Percentiles rank a stretch among this genome's conserved stretches.
Conservation (phyloP, 2,797 vertebrate species). For the Diplodus puntazzo region DNA sequence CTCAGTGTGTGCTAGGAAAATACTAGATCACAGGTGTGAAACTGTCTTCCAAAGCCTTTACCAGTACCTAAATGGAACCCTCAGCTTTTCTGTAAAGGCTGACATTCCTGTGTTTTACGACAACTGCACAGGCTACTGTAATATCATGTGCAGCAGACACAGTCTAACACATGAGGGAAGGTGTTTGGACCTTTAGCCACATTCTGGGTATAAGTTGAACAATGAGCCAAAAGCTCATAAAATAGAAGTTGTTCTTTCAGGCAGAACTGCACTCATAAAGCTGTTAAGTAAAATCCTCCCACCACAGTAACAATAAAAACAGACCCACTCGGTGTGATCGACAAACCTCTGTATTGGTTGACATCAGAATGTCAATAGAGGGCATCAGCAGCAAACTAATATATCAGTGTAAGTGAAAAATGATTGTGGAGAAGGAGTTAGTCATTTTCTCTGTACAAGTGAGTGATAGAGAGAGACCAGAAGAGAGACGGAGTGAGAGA, state of each 20-base stretch:
- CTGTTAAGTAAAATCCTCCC: slow-evolving; percentile 34
- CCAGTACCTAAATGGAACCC: background rate
- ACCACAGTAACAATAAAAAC: slow-evolving; percentile 34
- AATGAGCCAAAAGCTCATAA: slow-evolving; percentile 30
- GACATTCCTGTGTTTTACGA: background rate
- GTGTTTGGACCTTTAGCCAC: background rate
- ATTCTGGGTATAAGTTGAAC: slow-evolving; percentile 5
- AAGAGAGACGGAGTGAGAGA: slow-evolving; percentile 18
- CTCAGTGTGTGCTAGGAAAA: background rate
- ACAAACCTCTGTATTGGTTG: background rate
- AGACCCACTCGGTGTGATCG: background rate
- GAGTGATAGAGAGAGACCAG: slow-evolving; percentile 10
- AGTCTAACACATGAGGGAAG: background rate
- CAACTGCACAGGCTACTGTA: background rate
- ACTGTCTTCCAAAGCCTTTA: background rate
- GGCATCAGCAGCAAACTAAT: slow-evolving; percentile 22
- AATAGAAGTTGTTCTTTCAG: slow-evolving; percentile 12
- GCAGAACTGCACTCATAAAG: slow-evolving; percentile 12
- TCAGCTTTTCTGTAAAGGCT: background rate
- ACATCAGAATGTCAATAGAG: slow-evolving; percentile 1
- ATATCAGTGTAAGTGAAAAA: slow-evolving; percentile 2
- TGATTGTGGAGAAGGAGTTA: background rate
- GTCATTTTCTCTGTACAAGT: background rate
- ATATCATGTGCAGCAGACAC: background rate
- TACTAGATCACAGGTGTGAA: background rate